Evolutionary conservation across 2,113 vertebrate species (phyloP), one percentile per base, ranked within the genome.

Genomic region (Labeo rohita): DNA sequence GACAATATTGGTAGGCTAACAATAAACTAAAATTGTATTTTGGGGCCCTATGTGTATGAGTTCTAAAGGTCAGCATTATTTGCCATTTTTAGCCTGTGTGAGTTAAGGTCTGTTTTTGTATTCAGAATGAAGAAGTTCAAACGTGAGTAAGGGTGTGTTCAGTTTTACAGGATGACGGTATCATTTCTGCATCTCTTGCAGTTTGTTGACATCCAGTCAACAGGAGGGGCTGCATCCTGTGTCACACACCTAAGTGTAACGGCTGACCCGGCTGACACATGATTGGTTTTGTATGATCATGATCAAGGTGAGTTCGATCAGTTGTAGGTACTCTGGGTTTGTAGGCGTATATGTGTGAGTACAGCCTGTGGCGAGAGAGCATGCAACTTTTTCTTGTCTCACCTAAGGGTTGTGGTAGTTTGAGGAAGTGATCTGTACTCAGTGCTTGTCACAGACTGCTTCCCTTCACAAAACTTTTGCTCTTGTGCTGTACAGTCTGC

Each of bases 341-440:
- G 86, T 87, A 52, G 34, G 85, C 63, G 13, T 13, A 16, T 78
- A 5, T 59, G n/a, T 81, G 80, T 86, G 68, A 73, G 85, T 86
- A 13, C 7, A 21, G 11, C 61, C 34, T 66, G 43, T 70, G 66
- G 87, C 74, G 8, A 70, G 11, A 76, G 10, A 56, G 8, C 28
- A 34, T 84, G 73, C 87, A n/a, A 45, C 73, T 93, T 93, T n/a
- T 76, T 76, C 92, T 93, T 88, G 89, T 95, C 93, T 95, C 88
- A 88, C 75, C 84, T 86, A 84, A 6, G 18, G 49, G 84, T 85
- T 80, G 91, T 89, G 87, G 87, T 86, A 89, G 90, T 72, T 90
- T 92, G 88, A 95, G 95, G 95, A 95, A 95, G 93, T 94, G 86
- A 66, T 77, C 61, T 85, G 88, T 72, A 89, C 87, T 87, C 66